These are phyloP conservation scores for Netelia melanura DNA, from an alignment of 2,888 invertebrate genomes.

Conservation along the genomic window DNA sequence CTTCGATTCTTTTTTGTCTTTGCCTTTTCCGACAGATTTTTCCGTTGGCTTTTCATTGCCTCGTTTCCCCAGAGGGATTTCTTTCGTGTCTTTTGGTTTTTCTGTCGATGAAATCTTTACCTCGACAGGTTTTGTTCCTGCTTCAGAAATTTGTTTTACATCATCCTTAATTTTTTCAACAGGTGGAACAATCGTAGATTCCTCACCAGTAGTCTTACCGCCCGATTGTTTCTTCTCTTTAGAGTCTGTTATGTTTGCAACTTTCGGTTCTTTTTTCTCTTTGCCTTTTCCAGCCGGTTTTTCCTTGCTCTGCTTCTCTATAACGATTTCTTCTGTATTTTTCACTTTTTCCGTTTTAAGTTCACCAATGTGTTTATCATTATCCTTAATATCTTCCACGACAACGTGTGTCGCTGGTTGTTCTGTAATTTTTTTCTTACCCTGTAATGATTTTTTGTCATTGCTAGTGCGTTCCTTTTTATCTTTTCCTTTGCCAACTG, in stretches of 20 bases:
- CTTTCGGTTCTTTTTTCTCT: conserved; percentile 50
- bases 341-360: conserved; percentile 8
- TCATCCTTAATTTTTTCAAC: conserved; percentile 37
- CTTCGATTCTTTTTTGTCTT: conserved; percentile 42
- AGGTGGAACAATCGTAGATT: not conserved
- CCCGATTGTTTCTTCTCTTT: conserved; percentile 32
- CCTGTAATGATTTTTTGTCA: conserved; percentile 71
- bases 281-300: conserved; percentile 36
- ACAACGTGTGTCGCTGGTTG: not conserved
- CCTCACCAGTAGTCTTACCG: conserved; percentile 19
- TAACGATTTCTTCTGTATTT: conserved; percentile 5
- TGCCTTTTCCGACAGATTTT: conserved; percentile 43
- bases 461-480: conserved; percentile 67
- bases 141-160: conserved; percentile 28
- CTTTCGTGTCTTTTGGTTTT: conserved; percentile 27
- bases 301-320: conserved; percentile 4
- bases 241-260: not conserved
- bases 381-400: conserved; percentile 11
- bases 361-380: conserved; percentile 18
- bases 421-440: conserved; percentile 65
- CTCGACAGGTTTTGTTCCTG: conserved; percentile 2
- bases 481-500: conserved; percentile 42
- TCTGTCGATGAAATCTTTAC: not conserved
- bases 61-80: not conserved
- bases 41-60: conserved; percentile 18